Conservation (phyloP, 2,888 invertebrate genomes). For the Lepidochrysops patricia region DNA sequence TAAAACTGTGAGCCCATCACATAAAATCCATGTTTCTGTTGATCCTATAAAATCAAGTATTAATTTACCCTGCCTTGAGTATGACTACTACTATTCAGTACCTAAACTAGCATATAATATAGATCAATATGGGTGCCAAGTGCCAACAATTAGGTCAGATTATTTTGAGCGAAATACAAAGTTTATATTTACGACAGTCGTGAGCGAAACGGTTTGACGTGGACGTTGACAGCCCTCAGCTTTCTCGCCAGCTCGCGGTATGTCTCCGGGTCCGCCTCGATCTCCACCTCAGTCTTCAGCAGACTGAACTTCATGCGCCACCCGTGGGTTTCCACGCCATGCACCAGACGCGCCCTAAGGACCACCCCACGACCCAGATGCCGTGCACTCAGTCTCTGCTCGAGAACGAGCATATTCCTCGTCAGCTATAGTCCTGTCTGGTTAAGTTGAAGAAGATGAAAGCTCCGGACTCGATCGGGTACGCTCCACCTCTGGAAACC, state of each 20-base stretch:
- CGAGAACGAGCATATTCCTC: slow-evolving; percentile 67
- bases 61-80: not conserved
- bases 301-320: slow-evolving; percentile 66
- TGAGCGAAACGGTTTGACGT: slow-evolving; percentile 48
- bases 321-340: slow-evolving; percentile 57
- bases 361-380: slow-evolving; percentile 53
- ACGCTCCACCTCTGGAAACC: slow-evolving; percentile 46
- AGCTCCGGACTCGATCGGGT: slow-evolving; percentile 55
- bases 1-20: too few relatives aligned
- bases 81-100: not conserved
- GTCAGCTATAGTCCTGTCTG: slow-evolving; percentile 70
- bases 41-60: too few relatives aligned
- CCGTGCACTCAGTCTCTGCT: slow-evolving; percentile 64
- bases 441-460: slow-evolving; percentile 67
- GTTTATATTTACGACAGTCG: slow-evolving; percentile 51
- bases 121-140: not conserved
- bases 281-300: slow-evolving; percentile 59
- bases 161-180: not conserved
- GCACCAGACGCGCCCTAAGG: slow-evolving; percentile 53
- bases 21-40: too few relatives aligned
- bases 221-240: slow-evolving; percentile 53
- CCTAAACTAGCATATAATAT: not conserved
- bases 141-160: slow-evolving; percentile 1
- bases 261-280: slow-evolving; percentile 57
- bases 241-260: slow-evolving; percentile 53